A percentile compares a stretch with the other conserved stretches of the same genome.
phyloP scores from a whole-genome alignment of 2,888 invertebrate species.

The Hyposoter didymator region DNA sequence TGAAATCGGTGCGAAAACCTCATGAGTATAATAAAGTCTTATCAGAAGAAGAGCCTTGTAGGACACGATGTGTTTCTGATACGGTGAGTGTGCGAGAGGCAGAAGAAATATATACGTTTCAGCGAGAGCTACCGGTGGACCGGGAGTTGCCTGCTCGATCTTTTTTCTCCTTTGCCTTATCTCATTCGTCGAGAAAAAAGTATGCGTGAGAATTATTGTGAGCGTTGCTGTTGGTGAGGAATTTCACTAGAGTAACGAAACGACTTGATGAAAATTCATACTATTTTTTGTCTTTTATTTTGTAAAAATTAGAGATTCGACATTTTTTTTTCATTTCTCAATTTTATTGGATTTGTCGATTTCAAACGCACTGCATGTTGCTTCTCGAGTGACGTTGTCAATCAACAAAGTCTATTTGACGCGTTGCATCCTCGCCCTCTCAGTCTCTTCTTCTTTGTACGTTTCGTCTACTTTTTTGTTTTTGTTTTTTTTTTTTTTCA shows the following conservation, averaged over 20 bases:
- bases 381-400: neutral
- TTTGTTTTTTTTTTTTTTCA: neutral
- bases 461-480: neutral
- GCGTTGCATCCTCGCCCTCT: neutral
- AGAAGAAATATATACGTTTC: conserved; percentile 41
- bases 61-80: conserved; percentile 83
- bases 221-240: conserved; percentile 55
- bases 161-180: conserved; percentile 29
- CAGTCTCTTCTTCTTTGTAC: neutral
- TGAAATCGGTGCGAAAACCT: conserved; percentile 77
- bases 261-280: conserved; percentile 5
- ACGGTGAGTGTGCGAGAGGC: conserved; percentile 68
- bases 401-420: neutral
- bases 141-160: conserved; percentile 45
- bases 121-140: conserved; percentile 58
- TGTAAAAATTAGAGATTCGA: conserved; percentile 11
- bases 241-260: conserved; percentile 50
- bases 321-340: neutral
- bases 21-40: conserved; percentile 80
- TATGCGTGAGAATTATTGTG: conserved; percentile 61
- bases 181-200: conserved; percentile 54
- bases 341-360: neutral
- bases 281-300: neutral
- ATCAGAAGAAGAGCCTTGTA: conserved; percentile 80
- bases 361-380: neutral